Evolutionary conservation across 2,113 vertebrate species (phyloP), one percentile per base, ranked within the genome.

Genomic region (Chrysemys picta): DNA sequence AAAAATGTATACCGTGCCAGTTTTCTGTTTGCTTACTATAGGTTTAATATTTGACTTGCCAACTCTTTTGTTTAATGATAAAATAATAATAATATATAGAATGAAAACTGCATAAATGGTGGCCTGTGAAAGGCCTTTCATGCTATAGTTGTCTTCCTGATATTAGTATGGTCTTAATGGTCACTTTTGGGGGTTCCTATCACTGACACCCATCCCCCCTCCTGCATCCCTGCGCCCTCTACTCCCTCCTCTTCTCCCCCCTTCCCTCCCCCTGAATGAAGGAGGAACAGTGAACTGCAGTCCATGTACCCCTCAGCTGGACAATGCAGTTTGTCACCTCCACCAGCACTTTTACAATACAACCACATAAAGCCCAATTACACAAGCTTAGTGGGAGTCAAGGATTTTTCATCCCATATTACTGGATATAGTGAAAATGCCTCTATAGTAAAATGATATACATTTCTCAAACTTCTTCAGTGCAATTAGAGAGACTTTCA

Each of bases 111-210:
- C 24, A 42, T 45, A 75, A 42, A 45, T 24, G 29, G 8, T 72
- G 31, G 14, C n/a, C 11, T 42, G 22, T 21, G n/a, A 75, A 75
- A 75, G 38, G 22, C 21, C 38, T 11, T 75, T 75, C 65, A 72
- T 38, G n/a, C 35, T 21, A 19, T 38, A 38, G 19, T 72, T 38
- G 10, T 75, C 38, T 24, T 45, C 38, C 38, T 75, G 10, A 47
- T 35, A 22, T 10, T 29, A 57, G 22, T 53, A 10, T 2, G 11
- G 19, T 8, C n/a, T 25, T 13, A 38, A 22, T 56, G 10, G 35
- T 3, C 35, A 7, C 1, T 1, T 35, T 0, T 1, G 2, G 0
- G 2, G 0, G 76, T 86, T 49, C 27, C 72, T 35, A 1, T 14
- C 24, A 1, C 3, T 10, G 25, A 91, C 49, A 78, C 1, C 1